phyloP scores from a whole-genome alignment of 2,888 invertebrate genomes.

The Meganola albula region DNA sequence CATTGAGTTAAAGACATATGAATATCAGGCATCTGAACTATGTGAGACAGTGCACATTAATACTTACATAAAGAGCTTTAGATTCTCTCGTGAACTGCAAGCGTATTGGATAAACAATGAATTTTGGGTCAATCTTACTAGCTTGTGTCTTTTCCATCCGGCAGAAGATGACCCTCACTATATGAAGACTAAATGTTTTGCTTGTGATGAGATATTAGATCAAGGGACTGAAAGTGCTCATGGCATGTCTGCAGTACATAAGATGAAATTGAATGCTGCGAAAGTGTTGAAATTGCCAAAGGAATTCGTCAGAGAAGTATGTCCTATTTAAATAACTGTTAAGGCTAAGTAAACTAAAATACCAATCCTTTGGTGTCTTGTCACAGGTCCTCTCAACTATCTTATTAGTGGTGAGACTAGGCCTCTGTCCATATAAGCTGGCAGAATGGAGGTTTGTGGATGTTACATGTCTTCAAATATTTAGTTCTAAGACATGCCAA shows the following conservation, averaged over 20 bases:
- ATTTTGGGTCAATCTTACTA: conserved; percentile 23
- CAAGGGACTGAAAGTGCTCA: conserved; percentile 32
- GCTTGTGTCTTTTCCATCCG: conserved; percentile 33
- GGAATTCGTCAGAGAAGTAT: conserved; percentile 52
- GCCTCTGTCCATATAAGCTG: too few species aligned
- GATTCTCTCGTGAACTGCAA: conserved; percentile 14
- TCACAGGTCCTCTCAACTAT: too few species aligned
- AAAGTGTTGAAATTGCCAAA: conserved; percentile 22
- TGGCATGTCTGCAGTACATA: conserved; percentile 35
- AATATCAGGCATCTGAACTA: conserved; percentile 15
- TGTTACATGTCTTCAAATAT: too few species aligned
- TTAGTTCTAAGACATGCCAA: too few species aligned
- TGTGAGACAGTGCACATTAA: conserved; percentile 2
- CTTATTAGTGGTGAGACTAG: too few species aligned
- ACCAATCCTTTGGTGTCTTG: too few species aligned
- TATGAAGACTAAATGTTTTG: conserved; percentile 39
- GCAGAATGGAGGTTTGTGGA: too few species aligned
- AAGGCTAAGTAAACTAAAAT: too few species aligned
- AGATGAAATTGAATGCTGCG: conserved; percentile 29
- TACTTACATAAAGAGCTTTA: conserved; percentile 8
- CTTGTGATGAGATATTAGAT: conserved; percentile 34
- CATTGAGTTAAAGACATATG: conserved; percentile 36
- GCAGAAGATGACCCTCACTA: conserved; percentile 26
- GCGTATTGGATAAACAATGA: conserved; percentile 32
- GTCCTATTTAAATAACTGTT: conserved; percentile 1